These are phyloP conservation scores for Stichopus horrens DNA, from an alignment of 53 echinoderm and acorn worm species.

Conservation along the genomic window DNA sequence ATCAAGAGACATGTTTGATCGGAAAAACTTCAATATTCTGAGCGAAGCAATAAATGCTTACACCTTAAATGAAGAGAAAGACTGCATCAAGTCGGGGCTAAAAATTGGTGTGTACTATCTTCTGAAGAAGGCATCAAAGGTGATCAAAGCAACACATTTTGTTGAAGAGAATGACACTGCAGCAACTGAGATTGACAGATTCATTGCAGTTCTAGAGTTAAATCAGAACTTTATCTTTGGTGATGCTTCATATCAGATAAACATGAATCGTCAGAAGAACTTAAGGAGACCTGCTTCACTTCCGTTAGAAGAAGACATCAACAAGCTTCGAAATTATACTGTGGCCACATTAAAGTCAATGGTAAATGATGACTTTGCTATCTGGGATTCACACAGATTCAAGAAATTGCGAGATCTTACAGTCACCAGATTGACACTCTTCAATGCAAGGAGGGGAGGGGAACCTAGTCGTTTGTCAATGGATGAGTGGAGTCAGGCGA, in stretches of 20 bases:
- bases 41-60: constrained; percentile 56
- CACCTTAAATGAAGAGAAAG: constrained; percentile 49
- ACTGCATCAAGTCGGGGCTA: constrained; percentile 54
- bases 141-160: constrained; percentile 63
- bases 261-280: constrained; percentile 55
- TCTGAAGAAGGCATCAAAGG: constrained; percentile 58
- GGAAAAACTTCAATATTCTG: constrained; percentile 59
- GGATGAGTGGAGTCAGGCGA: too few relatives aligned
- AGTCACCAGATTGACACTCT: constrained; percentile 28
- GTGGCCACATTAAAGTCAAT: not conserved
- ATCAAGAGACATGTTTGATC: constrained; percentile 63
- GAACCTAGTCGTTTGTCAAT: constrained; percentile 40
- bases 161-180: constrained; percentile 44
- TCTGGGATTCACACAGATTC: constrained; percentile 38
- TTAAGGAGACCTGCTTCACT: constrained; percentile 60
- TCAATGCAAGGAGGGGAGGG: constrained; percentile 49
- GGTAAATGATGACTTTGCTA: not conserved
- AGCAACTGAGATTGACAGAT: constrained; percentile 66
- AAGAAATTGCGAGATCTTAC: constrained; percentile 6
- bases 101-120: constrained; percentile 65
- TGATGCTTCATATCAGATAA: constrained; percentile 61
- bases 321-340: constrained; percentile 50
- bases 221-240: constrained; percentile 62
- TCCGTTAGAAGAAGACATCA: constrained; percentile 66
- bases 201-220: constrained; percentile 60